Conservation (phyloP, 64 coral and sea anemone genomes). For the Exaiptasia diaphana region DNA sequence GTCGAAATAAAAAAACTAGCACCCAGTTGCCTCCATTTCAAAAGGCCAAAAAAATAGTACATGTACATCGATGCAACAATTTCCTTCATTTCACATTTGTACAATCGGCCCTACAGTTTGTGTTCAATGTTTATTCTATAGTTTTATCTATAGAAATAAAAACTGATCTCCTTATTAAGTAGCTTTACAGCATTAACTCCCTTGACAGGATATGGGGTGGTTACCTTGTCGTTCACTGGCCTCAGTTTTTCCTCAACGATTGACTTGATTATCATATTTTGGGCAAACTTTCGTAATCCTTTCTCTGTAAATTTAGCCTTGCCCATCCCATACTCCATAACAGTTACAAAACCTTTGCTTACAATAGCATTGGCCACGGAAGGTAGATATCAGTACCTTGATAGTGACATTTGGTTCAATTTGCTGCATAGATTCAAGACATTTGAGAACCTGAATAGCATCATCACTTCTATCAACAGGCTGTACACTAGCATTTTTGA, state of each 20-base stretch:
- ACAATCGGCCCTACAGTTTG: too few species aligned
- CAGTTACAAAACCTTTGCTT: constrained; percentile 1
- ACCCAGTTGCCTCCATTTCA: too few species aligned
- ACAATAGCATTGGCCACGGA: constrained; percentile 15
- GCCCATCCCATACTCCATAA: background rate
- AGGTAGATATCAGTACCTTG: constrained; percentile 20
- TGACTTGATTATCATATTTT: constrained; percentile 3
- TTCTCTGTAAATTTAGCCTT: constrained; percentile 15
- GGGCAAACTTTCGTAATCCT: constrained; percentile 3
- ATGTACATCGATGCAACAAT: too few species aligned
- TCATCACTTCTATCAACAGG: constrained; percentile 1
- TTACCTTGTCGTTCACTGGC: constrained; percentile 8
- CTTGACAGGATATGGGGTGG: constrained; percentile 1
- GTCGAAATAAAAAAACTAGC: too few species aligned
- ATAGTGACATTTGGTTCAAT: constrained; percentile 20
- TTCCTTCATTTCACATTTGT: too few species aligned
- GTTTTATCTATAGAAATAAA: background rate
- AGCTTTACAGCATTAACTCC: constrained; percentile 20
- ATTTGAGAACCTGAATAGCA: constrained; percentile 20
- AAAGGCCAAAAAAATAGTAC: too few species aligned
- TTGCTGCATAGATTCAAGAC: constrained; percentile 27
- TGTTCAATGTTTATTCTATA: too few species aligned
- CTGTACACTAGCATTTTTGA: background rate
- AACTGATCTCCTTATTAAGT: background rate
- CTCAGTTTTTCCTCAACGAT: constrained; percentile 36